Conservation (phyloP, 2,113 vertebrate species). For the Poeciliopsis turrubarensis region DNA sequence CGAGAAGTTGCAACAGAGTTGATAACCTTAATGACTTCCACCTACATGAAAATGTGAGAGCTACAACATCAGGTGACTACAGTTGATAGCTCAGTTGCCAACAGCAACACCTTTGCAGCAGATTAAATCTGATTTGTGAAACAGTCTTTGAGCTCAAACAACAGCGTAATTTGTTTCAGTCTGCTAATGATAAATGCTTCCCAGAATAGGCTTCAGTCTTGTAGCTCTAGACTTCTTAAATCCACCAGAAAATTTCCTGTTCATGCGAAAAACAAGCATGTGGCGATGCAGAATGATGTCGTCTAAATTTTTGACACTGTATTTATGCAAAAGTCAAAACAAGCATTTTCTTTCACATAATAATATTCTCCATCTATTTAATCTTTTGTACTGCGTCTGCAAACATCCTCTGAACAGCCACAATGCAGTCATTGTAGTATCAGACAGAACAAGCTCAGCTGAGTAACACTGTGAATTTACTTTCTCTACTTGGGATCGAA, state of each 20-base stretch:
- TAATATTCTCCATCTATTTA: constrained; percentile 24
- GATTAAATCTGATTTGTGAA: constrained; percentile 25
- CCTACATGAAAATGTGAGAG: constrained; percentile 11
- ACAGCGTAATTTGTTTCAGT: constrained; percentile 20
- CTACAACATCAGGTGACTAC: neutral
- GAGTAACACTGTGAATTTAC: constrained; percentile 45
- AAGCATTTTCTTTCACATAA: constrained; percentile 17
- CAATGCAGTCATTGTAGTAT: constrained; percentile 37
- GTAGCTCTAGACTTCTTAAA: constrained; percentile 22
- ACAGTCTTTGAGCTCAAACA: constrained; percentile 20
- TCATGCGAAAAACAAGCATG: constrained; percentile 47
- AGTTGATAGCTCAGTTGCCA: constrained; percentile 13
- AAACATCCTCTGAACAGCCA: constrained; percentile 29
- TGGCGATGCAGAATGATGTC: constrained; percentile 21
- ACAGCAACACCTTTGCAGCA: constrained; percentile 12
- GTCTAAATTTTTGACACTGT: constrained; percentile 24
- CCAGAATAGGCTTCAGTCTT: constrained; percentile 33
- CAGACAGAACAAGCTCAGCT: constrained; percentile 23
- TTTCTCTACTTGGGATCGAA: constrained; percentile 36
- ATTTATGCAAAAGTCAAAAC: constrained; percentile 35
- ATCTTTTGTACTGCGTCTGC: constrained; percentile 35
- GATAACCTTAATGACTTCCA: constrained; percentile 6
- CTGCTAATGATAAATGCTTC: constrained; percentile 23
- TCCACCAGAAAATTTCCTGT: constrained; percentile 46
- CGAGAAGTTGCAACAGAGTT: neutral